A percentile compares a stretch with the other conserved stretches of the same genome.
These are phyloP conservation scores for Channallabes apus DNA, from an alignment of 2,797 vertebrate genomes.

Conservation along the genomic window DNA sequence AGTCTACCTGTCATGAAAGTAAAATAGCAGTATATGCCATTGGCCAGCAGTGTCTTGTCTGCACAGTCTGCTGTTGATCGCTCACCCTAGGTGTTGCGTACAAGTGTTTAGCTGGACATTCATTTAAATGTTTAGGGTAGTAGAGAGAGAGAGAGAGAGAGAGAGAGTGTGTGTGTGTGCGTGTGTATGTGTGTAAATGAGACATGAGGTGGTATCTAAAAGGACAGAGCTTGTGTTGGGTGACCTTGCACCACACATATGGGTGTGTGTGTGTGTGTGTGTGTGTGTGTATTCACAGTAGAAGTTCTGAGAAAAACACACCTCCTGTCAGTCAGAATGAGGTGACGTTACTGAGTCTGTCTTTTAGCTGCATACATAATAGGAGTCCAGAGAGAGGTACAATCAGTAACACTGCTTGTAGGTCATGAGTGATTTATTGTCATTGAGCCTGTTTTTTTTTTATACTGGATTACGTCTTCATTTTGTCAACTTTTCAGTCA, in stretches of 20 bases:
- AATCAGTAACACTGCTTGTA: not conserved
- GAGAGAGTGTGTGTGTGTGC: constrained; percentile 5
- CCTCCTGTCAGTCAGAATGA: not conserved
- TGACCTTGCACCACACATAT: constrained; percentile 47
- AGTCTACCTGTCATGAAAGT: not conserved
- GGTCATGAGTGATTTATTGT: constrained; percentile 2
- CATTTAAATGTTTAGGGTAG: no score
- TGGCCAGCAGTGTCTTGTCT: no score
- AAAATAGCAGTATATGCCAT: not conserved
- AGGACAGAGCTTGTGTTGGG: constrained; percentile 29
- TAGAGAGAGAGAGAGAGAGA: not conserved
- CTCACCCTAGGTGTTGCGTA: no score
- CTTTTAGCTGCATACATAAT: not conserved
- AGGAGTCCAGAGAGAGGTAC: not conserved
- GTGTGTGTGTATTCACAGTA: not conserved
- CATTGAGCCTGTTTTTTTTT: not conserved
- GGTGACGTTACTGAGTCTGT: not conserved
- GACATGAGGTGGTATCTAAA: constrained; percentile 28
- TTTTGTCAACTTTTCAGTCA: not conserved
- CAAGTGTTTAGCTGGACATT: not conserved
- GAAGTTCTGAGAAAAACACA: not conserved
- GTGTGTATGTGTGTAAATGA: constrained; percentile 18
- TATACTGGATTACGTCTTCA: not conserved
- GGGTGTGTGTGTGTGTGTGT: not conserved
- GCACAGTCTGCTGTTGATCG: no score